Base-by-base conservation (phyloP, 1,140 invertebrate genomes). In the Habropoda laboriosa region DNA sequence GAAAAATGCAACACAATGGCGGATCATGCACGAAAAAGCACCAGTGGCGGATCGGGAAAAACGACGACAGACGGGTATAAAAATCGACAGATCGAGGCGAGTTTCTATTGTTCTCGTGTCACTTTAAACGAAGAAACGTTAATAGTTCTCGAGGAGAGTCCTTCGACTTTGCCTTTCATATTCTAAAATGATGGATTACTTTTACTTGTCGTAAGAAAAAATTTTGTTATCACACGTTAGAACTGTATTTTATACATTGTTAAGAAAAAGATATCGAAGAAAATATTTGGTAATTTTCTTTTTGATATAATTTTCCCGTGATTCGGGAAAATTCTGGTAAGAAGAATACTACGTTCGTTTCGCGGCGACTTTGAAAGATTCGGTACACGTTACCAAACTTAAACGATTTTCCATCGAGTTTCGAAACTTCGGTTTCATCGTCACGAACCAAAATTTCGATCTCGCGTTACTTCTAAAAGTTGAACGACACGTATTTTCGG, bases 1-100 rank as follows among this genome's bases (percentile, higher is more conserved):
- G 74, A 77, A 70, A 77, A 77, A 70, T 77, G 64, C 66, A 77
- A 40, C 30, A 18, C n/a, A 16, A 47, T 30, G 53, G 51, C 27
- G 32, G 63, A 47, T 68, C 63, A 40, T 30, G 16, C 30, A 30
- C 30, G 64, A 35, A 58, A 45, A 58, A 72, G 30, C 47, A 10
- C 8, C 16, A 32, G n/a, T n/a, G 47, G 60, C 3, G 27, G 45
- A 64, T 72, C 58, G 21, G 4, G 16, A 10, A 51, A 51, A 51
- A 8, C 27, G 61, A 47, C 53, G 18, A 6, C 18, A 18, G 8
- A 16, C 24, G 64, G n/a, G 55, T 30, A 70, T 49, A 70, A 47
- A 70, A 70, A 47, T 77, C 32, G 53, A 70, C 74, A 21, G 21
- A 49, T 70, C 18, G 38, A n/a, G n/a, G 13, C 6, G 64, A 12